Base-by-base conservation (phyloP, 2,113 vertebrate species). In the Eurystomus gularis region DNA sequence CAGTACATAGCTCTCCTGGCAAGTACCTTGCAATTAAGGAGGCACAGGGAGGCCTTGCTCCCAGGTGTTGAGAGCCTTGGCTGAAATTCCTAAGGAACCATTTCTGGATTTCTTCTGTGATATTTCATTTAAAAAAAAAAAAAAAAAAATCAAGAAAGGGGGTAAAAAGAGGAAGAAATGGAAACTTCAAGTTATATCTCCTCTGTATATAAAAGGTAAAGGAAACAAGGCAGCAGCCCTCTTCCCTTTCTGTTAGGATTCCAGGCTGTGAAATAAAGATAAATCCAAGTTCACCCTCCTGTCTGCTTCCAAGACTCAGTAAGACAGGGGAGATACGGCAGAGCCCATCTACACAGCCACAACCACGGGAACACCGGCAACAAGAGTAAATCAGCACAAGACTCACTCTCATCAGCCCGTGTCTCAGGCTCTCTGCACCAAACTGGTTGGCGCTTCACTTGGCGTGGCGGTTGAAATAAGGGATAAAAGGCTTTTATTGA, bases 321-420 rank as follows among this genome's bases (percentile, higher is more conserved):
- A 64, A 71, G 82, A 89, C 92, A 95, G 83, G 51, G 90, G 86
- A 94, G 95, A 93, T 88, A 90, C 0, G 81, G 91, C 95, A 97
- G 91, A 93, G 83, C 83, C 86, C 93, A 86, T 90, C 82, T 55
- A 54, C 3, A 3, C 68, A 88, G 92, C 86, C 81, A 93, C 82
- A 94, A 84, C 96, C 88, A 94, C 72, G 73, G 96, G 94, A 97
- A 96, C 92, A 86, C 83, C 83, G 82, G 77, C 92, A 94, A 95
- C 90, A 94, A 31, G 85, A 69, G 93, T 83, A 90, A 88, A 96
- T 83, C 94, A 96, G 88, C 92, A 89, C 0, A 0, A 61, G 73
- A 44, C 79, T 89, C 80, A 57, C 83, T 84, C 65, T 92, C 76
- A 14, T 65, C 66, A n/a, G 66, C 39, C 71, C 3, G 1, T 72